Base-by-base conservation (phyloP, 2,113 vertebrate species). In the Colius striatus region DNA sequence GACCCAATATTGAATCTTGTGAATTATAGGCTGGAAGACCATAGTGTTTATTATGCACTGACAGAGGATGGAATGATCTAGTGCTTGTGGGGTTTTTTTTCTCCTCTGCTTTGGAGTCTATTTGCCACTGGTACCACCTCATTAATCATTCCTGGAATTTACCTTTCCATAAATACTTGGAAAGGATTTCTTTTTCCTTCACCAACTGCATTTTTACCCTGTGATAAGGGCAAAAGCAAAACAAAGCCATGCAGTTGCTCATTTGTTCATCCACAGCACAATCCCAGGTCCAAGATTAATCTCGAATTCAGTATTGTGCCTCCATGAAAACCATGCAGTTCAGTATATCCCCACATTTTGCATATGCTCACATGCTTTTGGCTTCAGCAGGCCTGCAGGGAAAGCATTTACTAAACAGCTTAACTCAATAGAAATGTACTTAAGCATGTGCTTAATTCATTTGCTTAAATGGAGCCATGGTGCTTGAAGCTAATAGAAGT, bases 341-440 rank as follows among this genome's bases (percentile, higher is more conserved):
- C 80, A 58, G 30, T 48, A 54, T 13, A 65, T 81, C 34, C 55
- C 54, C 36, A 68, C 17, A 34, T 87, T 92, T 81, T 87, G 47
- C 70, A 72, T 81, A 88, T 32, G 36, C 60, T 92, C 71, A 65
- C n/a, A 45, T 81, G 61, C 57, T 94, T 71, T 84, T 86, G 79
- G 65, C 72, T 86, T 63, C 80, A 78, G 55, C 7, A 67, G 79
- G 48, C 67, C 90, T 95, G 60, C 43, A 77, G 93, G 84, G 83
- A 81, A 90, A 65, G 79, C 67, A 38, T 91, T 90, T 96, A 82
- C 79, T 88, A 20, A 94, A 88, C 62, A 91, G 90, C 72, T 95
- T 93, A 90, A 87, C 71, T 79, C 84, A 36, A 50, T 5, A 90
- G 94, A 90, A 86, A 95, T 80, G 60, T 91, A 80, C 94, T 96